Percentiles rank a stretch among this genome's conserved stretches.
These are phyloP conservation scores for Leptosomus discolor DNA, from an alignment of 2,113 vertebrate species.

Conservation along the genomic window DNA sequence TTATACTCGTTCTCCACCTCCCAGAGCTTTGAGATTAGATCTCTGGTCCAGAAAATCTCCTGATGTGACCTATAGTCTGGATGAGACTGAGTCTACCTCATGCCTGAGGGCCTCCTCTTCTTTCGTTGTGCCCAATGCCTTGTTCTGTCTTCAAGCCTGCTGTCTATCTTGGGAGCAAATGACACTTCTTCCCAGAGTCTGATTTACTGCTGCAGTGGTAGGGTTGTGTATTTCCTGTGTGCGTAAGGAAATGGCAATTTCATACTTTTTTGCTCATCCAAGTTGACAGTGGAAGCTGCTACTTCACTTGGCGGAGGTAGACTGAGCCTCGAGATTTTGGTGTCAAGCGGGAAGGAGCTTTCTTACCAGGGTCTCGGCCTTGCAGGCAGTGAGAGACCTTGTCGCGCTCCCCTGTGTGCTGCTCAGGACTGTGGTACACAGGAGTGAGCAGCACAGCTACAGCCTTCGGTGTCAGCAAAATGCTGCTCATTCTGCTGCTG, in stretches of 20 bases:
- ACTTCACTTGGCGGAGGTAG: not conserved
- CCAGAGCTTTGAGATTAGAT: not conserved
- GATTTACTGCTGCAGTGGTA: not conserved
- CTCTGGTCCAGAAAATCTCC: not conserved
- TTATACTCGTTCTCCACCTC: not conserved
- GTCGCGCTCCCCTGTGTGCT: not conserved
- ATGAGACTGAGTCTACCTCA: not conserved
- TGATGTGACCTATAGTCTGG: not conserved
- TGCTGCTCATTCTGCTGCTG: not conserved
- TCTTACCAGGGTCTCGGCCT: not conserved
- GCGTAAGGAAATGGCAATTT: not conserved
- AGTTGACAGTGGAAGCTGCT: not conserved
- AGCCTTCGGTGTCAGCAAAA: not conserved
- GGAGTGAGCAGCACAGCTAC: not conserved
- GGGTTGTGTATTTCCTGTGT: not conserved
- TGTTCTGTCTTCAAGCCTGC: not conserved
- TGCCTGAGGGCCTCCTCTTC: not conserved
- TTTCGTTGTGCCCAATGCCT: not conserved
- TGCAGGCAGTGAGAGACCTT: not conserved
- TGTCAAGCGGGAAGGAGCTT: not conserved
- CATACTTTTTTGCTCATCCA: not conserved
- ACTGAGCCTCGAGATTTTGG: not conserved
- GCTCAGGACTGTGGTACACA: not conserved
- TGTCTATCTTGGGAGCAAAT: not conserved
- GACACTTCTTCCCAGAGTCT: not conserved